A percentile compares a stretch with the other conserved stretches of the same genome.
phyloP scores from a whole-genome alignment of 2,888 invertebrate genomes.

The Drosophila vallismaia region DNA sequence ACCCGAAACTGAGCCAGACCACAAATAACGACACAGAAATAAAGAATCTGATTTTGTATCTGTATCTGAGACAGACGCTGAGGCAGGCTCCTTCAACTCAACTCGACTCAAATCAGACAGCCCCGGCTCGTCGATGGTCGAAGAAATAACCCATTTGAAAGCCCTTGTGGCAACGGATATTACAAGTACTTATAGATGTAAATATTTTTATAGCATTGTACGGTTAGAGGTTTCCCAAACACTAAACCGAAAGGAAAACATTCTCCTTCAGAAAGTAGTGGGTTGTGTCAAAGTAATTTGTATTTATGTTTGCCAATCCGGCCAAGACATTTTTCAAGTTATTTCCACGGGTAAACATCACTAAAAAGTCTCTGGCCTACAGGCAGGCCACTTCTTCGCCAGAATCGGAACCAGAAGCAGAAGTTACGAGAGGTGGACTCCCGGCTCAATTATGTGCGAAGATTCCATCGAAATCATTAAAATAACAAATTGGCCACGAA shows the following conservation, averaged over 20 bases:
- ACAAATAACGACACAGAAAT: background rate
- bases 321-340: constrained; percentile 65
- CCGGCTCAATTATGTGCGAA: constrained; percentile 62
- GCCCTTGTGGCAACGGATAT: constrained; percentile 49
- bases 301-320: constrained; percentile 47
- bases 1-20: constrained; percentile 16
- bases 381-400: constrained; percentile 15
- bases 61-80: background rate
- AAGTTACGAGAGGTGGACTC: constrained; percentile 38
- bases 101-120: constrained; percentile 23
- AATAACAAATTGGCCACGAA: constrained; percentile 77
- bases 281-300: constrained; percentile 42
- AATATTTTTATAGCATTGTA: constrained; percentile 59
- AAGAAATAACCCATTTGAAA: constrained; percentile 21
- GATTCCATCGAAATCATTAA: constrained; percentile 78
- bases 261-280: constrained; percentile 12
- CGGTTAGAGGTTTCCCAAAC: constrained; percentile 4
- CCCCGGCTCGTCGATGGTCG: constrained; percentile 22
- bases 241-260: constrained; percentile 5
- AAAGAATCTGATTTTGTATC: constrained; percentile 16
- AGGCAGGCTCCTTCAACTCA: constrained; percentile 12
- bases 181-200: constrained; percentile 56
- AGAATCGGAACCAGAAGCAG: constrained; percentile 19
- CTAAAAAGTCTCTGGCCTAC: background rate
- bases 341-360: constrained; percentile 29